Conservation (phyloP, 2,797 vertebrate genomes). For the Micrastur ruficollis region DNA sequence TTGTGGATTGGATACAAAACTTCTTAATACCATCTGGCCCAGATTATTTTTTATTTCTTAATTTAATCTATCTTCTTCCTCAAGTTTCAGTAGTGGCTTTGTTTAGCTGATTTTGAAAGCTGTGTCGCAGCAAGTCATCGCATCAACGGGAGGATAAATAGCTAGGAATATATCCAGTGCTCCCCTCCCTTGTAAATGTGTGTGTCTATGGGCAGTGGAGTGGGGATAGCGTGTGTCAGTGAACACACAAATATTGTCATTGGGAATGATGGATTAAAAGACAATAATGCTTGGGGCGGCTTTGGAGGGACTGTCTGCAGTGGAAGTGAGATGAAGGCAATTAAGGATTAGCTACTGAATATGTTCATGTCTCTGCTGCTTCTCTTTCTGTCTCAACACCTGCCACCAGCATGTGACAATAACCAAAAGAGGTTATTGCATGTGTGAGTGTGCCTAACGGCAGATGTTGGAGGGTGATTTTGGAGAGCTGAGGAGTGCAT, state of each 20-base stretch:
- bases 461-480: background rate
- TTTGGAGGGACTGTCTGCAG: background rate
- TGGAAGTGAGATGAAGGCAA: background rate
- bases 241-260: background rate
- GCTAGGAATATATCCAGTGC: background rate
- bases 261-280: background rate
- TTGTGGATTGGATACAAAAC: background rate
- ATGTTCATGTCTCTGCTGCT: background rate
- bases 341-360: background rate
- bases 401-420: rapidly evolving
- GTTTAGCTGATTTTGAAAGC: conserved; percentile 32
- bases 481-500: background rate
- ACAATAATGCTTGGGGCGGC: background rate
- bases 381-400: background rate
- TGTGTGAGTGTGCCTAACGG: rapidly evolving
- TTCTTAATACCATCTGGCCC: background rate
- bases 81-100: background rate
- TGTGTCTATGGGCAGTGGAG: background rate
- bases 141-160: background rate
- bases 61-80: background rate
- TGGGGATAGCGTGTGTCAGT: background rate
- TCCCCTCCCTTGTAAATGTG: background rate
- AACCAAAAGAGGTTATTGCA: background rate
- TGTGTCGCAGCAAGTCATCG: background rate
- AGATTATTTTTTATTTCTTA: conserved; percentile 20